Percentiles rank a stretch among this genome's conserved stretches.
These are phyloP conservation scores for Thamnophis sirtalis DNA, from an alignment of 2,113 vertebrate genomes.

Conservation along the genomic window DNA sequence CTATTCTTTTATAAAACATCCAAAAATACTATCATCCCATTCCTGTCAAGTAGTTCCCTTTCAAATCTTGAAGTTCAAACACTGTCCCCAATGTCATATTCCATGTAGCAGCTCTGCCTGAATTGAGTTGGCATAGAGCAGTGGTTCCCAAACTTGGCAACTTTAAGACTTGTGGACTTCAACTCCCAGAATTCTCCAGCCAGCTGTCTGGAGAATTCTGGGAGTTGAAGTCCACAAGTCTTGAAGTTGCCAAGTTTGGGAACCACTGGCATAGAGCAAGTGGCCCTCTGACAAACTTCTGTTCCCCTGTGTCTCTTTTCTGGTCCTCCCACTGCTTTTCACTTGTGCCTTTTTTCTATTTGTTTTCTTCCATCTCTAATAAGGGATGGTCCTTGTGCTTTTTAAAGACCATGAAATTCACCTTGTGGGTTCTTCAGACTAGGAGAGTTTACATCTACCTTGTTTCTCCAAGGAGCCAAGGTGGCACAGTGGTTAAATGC, in stretches of 20 bases:
- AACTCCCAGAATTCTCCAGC: no score
- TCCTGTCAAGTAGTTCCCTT: not conserved
- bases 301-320: not conserved
- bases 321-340: not conserved
- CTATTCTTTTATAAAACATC: not conserved
- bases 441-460: not conserved
- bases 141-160: no score
- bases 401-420: not conserved
- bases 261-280: not conserved
- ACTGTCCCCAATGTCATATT: not conserved
- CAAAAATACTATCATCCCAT: not conserved
- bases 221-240: no score
- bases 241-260: no score
- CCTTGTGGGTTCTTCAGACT: not conserved
- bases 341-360: not conserved
- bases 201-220: no score
- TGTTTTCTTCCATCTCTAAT: not conserved
- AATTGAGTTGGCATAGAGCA: not conserved
- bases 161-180: no score
- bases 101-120: not conserved
- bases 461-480: no score
- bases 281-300: not conserved
- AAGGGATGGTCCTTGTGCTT: not conserved
- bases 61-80: not conserved
- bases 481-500: no score